Percentiles rank a stretch among this genome's conserved stretches.
phyloP scores from a whole-genome alignment of 2,113 vertebrate genomes.

The Caracal caracal region DNA sequence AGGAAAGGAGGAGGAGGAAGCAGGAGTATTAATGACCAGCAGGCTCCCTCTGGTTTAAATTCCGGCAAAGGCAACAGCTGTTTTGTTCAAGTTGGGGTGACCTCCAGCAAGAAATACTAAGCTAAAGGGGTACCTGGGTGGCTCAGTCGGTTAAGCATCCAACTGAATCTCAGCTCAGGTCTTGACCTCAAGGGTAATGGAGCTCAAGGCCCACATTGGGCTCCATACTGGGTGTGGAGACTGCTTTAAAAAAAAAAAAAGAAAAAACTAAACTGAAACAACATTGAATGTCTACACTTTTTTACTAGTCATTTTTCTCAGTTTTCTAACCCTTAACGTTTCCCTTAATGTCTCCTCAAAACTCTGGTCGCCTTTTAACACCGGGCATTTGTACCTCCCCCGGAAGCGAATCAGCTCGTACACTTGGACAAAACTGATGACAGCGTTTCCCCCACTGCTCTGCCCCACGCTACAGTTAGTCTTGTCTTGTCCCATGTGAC shows the following conservation, averaged over 20 bases:
- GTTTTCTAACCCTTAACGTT: neutral
- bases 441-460: neutral
- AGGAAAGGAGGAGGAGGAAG: neutral
- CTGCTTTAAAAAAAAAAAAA: too few species aligned
- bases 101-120: neutral
- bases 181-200: too few species aligned
- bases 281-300: neutral
- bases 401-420: neutral
- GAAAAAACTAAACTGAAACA: neutral
- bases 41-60: neutral
- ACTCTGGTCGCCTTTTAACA: neutral
- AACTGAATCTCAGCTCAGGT: too few species aligned
- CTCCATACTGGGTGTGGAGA: too few species aligned
- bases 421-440: neutral
- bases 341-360: neutral
- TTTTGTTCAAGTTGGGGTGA: neutral
- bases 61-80: neutral
- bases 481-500: neutral
- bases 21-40: neutral
- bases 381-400: neutral
- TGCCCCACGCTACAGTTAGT: neutral
- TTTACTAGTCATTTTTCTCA: neutral
- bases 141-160: too few species aligned
- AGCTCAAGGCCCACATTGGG: too few species aligned
- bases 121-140: too few species aligned